Base-by-base conservation (phyloP, 2,888 invertebrate species). In the Limnephilus auricula region DNA sequence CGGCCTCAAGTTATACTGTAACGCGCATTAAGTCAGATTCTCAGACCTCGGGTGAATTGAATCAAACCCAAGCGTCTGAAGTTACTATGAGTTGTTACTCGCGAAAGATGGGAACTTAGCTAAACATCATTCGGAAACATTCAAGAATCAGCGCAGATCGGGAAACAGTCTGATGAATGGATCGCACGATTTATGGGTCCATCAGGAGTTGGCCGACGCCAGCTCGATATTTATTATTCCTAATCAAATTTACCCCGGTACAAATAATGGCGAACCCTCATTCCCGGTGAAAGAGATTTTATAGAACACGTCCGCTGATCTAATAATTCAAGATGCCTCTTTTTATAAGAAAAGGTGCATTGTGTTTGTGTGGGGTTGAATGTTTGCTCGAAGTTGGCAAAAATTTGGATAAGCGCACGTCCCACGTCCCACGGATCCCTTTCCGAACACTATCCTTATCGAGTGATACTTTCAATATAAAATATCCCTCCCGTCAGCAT, bases 401-500 rank as follows among this genome's bases (percentile, higher is more conserved):
- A 25, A 65, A 65, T 65, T 65, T 65, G 65, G 65, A 65, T 65
- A 65, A 65, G 65, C 25, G 18, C 65, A 65, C 65, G 65, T 25
- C 65, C 65, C 65, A 65, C 65, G 65, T 65, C 65, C 65, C 65
- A 65, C 25, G 65, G n/a, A 65, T n/a, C 25, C 65, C 65, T 65
- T 65, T 65, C 65, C 65, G 65, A n/a, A n/a, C 65, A 65, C 25
- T 25, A 37, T 32, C 82, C 82, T 82, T 82, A 82, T 82, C 82
- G 82, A 82, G 82, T 82, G 82, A 82, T 82, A 30, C 85, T 85
- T 37, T 45, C 85, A 40, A 40, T 40, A 85, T 85, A 85, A 85
- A 45, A 85, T 85, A 85, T 34, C n/a, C 85, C 85, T 12, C 25
- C 84, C 34, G 85, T 85, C 85, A 85, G 85, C 85, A n/a, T 40